Percentiles rank a stretch among this genome's conserved stretches.
phyloP scores from a whole-genome alignment of 2,888 invertebrate species.

The Scaptomyza cyrtandrae region DNA sequence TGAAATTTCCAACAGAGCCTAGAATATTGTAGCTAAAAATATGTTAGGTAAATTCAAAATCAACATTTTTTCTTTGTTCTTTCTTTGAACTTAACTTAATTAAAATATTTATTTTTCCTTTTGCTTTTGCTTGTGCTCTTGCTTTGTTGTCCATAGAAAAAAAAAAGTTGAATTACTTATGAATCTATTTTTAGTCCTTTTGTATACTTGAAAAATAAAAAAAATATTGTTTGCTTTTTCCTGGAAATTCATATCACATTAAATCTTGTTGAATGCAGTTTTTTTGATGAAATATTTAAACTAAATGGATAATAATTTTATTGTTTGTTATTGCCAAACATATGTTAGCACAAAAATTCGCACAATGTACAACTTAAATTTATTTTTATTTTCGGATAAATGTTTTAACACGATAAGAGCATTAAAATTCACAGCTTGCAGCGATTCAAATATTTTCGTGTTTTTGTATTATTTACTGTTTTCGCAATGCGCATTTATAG shows the following conservation, averaged over 20 bases:
- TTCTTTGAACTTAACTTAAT: background rate
- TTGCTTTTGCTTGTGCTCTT: too few species aligned
- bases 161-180: background rate
- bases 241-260: background rate
- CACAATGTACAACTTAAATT: background rate
- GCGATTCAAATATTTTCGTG: background rate
- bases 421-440: slow-evolving; percentile 3
- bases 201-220: background rate
- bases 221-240: background rate
- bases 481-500: background rate
- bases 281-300: background rate
- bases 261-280: background rate
- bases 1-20: background rate
- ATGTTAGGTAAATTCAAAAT: background rate
- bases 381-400: background rate
- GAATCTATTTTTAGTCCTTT: background rate
- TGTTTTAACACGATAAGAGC: slow-evolving; percentile 5
- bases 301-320: background rate
- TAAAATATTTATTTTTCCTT: background rate
- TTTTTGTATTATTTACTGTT: slow-evolving; percentile 7
- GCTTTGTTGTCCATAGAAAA: too few species aligned
- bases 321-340: background rate
- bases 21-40: background rate
- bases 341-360: background rate
- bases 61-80: background rate